Evolutionary conservation across 2,113 vertebrate species (phyloP).

Genomic region (Hepsetus odoe): DNA sequence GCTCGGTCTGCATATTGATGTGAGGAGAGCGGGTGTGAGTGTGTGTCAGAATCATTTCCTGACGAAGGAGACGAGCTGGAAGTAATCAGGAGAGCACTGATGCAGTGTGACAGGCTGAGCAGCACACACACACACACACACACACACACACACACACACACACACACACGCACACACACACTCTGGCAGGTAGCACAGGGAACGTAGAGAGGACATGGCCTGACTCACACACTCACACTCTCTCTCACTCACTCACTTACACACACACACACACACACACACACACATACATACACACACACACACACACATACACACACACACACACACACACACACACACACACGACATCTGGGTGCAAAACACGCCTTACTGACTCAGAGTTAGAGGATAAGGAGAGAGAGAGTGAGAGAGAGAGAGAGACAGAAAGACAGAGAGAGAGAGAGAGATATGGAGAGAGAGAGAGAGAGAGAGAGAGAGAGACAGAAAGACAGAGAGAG

Average conservation of each 20-base stretch:
- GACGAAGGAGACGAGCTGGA: constrained; percentile 82
- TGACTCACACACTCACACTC: constrained; percentile 55
- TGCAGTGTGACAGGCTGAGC: constrained; percentile 78
- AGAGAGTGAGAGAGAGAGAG: too few relatives aligned
- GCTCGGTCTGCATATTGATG: constrained; percentile 78
- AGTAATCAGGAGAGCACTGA: constrained; percentile 81
- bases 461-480: too few relatives aligned
- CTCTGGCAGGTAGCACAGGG: constrained; percentile 67
- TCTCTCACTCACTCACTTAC: too few relatives aligned
- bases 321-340: too few relatives aligned
- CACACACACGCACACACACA: constrained; percentile 71
- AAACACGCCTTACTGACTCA: too few relatives aligned
- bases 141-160: constrained; percentile 23
- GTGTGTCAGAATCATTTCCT: constrained; percentile 81
- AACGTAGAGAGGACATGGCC: constrained; percentile 42
- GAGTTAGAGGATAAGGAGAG: too few relatives aligned
- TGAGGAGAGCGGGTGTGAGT: constrained; percentile 75
- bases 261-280: constrained; percentile 64
- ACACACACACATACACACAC: background rate
- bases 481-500: too few relatives aligned
- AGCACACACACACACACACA: constrained; percentile 38
- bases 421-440: too few relatives aligned
- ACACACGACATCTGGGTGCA: too few relatives aligned
- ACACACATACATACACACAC: too few relatives aligned
- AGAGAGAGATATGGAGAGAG: too few relatives aligned